These are phyloP conservation scores for Sesamia inferens DNA, from an alignment of 2,888 invertebrate species.

Conservation along the genomic window DNA sequence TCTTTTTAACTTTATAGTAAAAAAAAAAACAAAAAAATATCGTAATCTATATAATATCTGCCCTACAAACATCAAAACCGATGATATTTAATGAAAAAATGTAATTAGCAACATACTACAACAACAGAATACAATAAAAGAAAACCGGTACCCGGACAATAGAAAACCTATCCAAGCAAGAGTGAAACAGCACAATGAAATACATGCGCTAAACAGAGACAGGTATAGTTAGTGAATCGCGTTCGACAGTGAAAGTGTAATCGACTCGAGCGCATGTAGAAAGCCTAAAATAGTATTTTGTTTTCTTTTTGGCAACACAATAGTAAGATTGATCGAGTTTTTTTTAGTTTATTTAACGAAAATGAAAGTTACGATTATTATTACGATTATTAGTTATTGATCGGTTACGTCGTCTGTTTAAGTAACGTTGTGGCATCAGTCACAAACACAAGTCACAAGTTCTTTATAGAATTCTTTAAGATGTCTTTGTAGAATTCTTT, in stretches of 20 bases:
- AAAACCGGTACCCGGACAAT: conserved; percentile 30
- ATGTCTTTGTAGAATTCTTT: not conserved
- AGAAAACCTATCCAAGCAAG: conserved; percentile 27
- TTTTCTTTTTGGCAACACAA: conserved; percentile 66
- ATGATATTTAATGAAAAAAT: conserved; percentile 15
- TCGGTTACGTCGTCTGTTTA: conserved; percentile 56
- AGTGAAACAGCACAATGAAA: conserved; percentile 29
- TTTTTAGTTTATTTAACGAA: conserved; percentile 70
- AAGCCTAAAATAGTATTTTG: conserved; percentile 68
- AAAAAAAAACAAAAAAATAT: not conserved
- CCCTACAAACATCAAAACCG: conserved; percentile 36
- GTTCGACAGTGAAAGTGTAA: conserved; percentile 73
- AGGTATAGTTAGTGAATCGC: conserved; percentile 35
- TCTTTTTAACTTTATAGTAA: too few relatives aligned
- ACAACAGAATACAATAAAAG: conserved; percentile 26
- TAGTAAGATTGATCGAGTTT: conserved; percentile 63
- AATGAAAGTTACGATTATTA: conserved; percentile 82
- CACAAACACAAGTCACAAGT: conserved; percentile 11
- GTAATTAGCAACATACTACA: conserved; percentile 41
- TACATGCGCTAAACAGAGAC: conserved; percentile 51
- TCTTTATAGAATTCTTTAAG: not conserved
- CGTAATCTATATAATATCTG: conserved; percentile 3
- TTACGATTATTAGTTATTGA: too few relatives aligned
- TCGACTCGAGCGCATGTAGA: conserved; percentile 67
- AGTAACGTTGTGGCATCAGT: conserved; percentile 35